These are phyloP conservation scores for Penaeus chinensis DNA, from an alignment of 1,140 invertebrate genomes.

Conservation along the genomic window DNA sequence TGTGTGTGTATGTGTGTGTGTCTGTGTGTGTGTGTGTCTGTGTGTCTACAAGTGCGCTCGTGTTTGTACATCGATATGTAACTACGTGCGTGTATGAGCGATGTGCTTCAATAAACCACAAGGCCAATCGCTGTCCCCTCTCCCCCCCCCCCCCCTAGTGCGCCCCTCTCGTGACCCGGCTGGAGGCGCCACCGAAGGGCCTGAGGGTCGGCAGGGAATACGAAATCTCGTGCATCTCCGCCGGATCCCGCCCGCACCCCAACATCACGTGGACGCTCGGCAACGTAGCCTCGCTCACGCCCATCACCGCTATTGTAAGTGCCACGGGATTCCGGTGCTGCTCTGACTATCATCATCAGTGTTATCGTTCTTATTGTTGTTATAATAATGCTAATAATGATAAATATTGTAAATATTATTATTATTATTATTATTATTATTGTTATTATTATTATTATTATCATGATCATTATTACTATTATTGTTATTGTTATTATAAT, in stretches of 20 bases:
- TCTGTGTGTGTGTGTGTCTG: too few relatives aligned
- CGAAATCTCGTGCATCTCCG: constrained; percentile 52
- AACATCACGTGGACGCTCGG: constrained; percentile 62
- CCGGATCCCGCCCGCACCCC: constrained; percentile 54
- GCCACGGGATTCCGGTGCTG: background rate
- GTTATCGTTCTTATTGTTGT: background rate
- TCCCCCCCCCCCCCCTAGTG: constrained; percentile 22
- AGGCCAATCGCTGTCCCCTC: background rate
- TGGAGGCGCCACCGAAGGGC: constrained; percentile 47
- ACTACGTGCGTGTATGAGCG: background rate
- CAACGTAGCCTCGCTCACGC: constrained; percentile 41
- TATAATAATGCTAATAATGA: background rate
- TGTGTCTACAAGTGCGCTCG: too few relatives aligned
- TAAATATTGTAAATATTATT: background rate
- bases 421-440: background rate
- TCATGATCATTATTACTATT: too few relatives aligned
- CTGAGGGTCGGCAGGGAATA: constrained; percentile 51
- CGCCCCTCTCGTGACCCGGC: constrained; percentile 42
- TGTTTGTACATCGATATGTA: too few relatives aligned
- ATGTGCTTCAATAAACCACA: background rate
- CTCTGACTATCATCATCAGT: background rate
- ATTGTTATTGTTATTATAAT: too few relatives aligned
- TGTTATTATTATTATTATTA: too few relatives aligned
- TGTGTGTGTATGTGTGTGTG: too few relatives aligned
- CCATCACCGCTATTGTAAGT: constrained; percentile 49